phyloP scores from a whole-genome alignment of 2,888 invertebrate species.

The Erpobdella octoculata region DNA sequence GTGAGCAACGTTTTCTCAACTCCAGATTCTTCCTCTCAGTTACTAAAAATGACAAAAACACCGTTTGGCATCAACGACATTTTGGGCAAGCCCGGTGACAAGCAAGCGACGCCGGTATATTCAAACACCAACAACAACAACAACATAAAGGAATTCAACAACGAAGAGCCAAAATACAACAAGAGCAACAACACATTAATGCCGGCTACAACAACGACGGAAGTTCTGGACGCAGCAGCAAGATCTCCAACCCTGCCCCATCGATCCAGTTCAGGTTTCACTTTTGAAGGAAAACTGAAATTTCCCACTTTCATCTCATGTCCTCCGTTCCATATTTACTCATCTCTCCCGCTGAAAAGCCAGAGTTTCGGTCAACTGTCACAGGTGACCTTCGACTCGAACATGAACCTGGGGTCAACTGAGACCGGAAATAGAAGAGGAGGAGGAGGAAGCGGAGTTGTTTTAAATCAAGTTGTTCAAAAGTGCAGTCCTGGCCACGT shows the following conservation, averaged over 20 bases:
- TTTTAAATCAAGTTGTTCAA: background rate
- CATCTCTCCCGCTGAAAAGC: background rate
- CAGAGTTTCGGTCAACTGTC: background rate
- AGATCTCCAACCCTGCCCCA: background rate
- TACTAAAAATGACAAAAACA: background rate
- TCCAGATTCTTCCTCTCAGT: no score
- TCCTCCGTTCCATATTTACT: background rate
- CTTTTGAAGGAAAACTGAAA: background rate
- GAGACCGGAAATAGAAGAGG: no score
- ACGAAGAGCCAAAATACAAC: constrained; percentile 9
- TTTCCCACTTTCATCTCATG: background rate
- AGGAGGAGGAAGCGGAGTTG: no score
- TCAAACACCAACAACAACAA: constrained; percentile 2
- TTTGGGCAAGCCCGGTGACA: constrained; percentile 3
- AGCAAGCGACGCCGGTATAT: background rate
- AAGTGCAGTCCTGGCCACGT: background rate
- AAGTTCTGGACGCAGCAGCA: background rate
- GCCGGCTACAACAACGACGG: background rate
- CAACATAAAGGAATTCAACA: background rate
- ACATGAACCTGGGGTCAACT: no score
- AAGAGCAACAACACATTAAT: constrained; percentile 3
- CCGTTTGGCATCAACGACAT: constrained; percentile 30
- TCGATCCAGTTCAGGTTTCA: background rate
- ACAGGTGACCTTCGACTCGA: background rate
- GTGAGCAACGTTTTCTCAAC: no score